phyloP scores from a whole-genome alignment of 2,797 vertebrate species.

The Malacoraja senta region DNA sequence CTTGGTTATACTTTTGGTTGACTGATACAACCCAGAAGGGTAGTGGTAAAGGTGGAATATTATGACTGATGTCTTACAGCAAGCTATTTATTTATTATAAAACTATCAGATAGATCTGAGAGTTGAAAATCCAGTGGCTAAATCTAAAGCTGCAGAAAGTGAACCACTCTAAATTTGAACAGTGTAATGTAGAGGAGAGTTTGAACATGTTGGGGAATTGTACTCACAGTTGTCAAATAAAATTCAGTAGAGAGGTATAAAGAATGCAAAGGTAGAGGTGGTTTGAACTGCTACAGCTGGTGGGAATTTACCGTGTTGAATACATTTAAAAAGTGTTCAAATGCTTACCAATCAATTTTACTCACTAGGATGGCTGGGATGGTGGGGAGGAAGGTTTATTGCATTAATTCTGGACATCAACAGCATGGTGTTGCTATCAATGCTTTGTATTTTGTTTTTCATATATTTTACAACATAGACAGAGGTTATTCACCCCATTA shows the following conservation, averaged over 20 bases:
- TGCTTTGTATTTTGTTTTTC: not conserved
- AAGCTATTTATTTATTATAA: not conserved
- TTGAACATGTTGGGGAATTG: conserved; percentile 1
- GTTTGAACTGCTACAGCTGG: too few species aligned
- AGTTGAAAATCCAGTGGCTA: not conserved
- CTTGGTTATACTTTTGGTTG: not conserved
- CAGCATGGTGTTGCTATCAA: not conserved
- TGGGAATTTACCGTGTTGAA: not conserved
- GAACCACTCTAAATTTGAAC: not conserved
- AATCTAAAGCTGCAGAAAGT: not conserved
- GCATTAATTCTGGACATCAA: not conserved
- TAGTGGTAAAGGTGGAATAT: not conserved
- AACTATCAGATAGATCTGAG: not conserved
- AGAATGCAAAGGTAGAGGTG: not conserved
- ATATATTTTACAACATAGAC: too few species aligned
- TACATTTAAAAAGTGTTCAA: not conserved
- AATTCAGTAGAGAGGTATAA: not conserved
- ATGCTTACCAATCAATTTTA: not conserved
- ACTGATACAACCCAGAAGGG: not conserved
- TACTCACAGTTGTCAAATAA: not conserved
- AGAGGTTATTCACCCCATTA: too few species aligned
- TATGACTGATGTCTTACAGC: not conserved
- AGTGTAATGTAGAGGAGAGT: not conserved
- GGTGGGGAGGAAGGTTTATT: not conserved
- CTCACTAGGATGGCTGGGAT: not conserved